Percentiles rank a stretch among this genome's conserved stretches.
phyloP scores from a whole-genome alignment of 2,797 vertebrate genomes.

The Phoebastria nigripes region DNA sequence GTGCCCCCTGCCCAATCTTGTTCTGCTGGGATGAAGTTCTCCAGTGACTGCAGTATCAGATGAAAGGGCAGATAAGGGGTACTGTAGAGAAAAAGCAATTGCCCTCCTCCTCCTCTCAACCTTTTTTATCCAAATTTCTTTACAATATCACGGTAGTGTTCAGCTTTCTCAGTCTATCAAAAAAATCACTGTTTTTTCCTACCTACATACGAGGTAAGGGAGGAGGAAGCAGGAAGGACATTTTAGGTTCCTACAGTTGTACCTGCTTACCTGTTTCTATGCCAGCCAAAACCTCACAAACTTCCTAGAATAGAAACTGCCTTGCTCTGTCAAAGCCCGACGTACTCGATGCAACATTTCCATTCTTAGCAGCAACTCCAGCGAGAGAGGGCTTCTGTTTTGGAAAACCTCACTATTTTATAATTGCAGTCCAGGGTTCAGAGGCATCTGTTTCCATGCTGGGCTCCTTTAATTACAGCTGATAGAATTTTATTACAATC shows the following conservation, averaged over 20 bases:
- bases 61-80: background rate
- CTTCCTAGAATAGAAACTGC: background rate
- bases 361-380: background rate
- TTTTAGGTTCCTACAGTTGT: background rate
- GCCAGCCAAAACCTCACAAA: background rate
- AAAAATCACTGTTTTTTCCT: background rate
- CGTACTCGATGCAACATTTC: background rate
- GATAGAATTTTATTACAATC: background rate
- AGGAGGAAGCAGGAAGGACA: background rate
- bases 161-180: background rate
- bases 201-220: background rate
- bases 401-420: background rate
- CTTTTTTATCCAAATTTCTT: background rate
- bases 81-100: background rate
- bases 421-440: background rate
- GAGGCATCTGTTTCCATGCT: background rate
- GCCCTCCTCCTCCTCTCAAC: background rate
- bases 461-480: background rate
- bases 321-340: background rate
- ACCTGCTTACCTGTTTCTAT: background rate
- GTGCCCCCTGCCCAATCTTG: background rate
- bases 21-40: background rate
- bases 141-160: background rate
- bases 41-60: background rate
- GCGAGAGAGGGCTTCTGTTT: background rate